Evolutionary conservation across 2,888 invertebrate genomes (phyloP), one percentile per base, ranked within the genome.

Genomic region (Aquatica leii): DNA sequence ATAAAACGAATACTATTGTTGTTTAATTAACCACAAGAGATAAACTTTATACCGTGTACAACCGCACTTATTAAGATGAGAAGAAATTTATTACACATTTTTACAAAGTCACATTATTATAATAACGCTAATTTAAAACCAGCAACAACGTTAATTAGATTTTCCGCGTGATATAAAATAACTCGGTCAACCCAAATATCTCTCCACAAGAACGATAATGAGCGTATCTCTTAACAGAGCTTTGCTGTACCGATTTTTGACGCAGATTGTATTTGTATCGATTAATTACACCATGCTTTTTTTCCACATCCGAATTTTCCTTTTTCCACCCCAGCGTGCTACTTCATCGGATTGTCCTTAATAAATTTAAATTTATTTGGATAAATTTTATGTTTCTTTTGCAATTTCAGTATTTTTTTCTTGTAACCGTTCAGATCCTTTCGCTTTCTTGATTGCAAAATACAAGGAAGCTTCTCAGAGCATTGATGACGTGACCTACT

Each of bases 201-300:
- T 50, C 15, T 24, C 24, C 50, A 34, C 50, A 50, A 50, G 52
- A 52, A 52, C 35, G 35, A 34, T 52, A 52, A 52, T 34, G 52
- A 52, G 52, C 35, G 15, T 35, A 52, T 34, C 52, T 14, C 35
- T 35, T 17, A 35, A 52, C 52, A 17, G 15, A 14, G 31, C 35
- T 52, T 18, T 15, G 15, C 35, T 35, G 17, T 18, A 9, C 12
- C 52, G 35, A 52, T 35, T 35, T 52, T 52, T 52, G 34, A 52
- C 35, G 8, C 37, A 14, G 15, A 35, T 52, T 52, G 52, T 35
- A 6, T 12, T 8, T 17, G 31, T 52, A 52, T 37, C 35, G 52
- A 52, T 52, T 52, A 52, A 52, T 52, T 52, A 20, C 2, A 18
- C 6, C 2, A 17, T 46, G 18, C 4, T 20, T 46, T 46, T 46